These are phyloP conservation scores for Anoplopoma fimbria DNA, from an alignment of 2,113 vertebrate genomes.

Conservation along the genomic window DNA sequence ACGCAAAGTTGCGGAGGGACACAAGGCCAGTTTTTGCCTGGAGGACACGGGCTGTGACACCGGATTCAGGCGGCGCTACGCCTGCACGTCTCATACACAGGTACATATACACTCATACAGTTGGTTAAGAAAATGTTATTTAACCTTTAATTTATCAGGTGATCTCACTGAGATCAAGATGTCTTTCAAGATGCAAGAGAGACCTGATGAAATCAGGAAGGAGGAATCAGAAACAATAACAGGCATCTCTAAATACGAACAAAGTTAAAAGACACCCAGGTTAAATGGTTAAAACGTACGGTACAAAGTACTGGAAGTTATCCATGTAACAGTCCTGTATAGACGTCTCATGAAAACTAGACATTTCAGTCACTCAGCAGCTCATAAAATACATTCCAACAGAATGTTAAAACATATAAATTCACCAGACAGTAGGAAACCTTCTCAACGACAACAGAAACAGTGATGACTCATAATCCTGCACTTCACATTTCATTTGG, in stretches of 20 bases:
- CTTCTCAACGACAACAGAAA: neutral
- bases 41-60: conserved; percentile 87
- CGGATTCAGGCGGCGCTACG: conserved; percentile 84
- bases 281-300: neutral
- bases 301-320: neutral
- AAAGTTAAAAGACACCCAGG: neutral
- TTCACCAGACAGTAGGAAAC: neutral
- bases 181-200: neutral
- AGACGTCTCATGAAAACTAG: neutral
- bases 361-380: neutral
- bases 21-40: conserved; percentile 91
- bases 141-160: neutral
- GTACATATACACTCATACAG: conserved; percentile 56
- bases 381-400: neutral
- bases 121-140: neutral
- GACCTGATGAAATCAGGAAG: neutral
- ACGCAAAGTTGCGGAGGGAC: conserved; percentile 86
- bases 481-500: neutral
- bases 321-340: neutral
- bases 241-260: neutral
- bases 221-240: neutral
- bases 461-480: no score
- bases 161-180: neutral
- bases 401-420: no score
- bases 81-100: conserved; percentile 89